A percentile compares a stretch with the other conserved stretches of the same genome.
phyloP scores from a whole-genome alignment of 2,888 invertebrate species.

The Pyralis farinalis region DNA sequence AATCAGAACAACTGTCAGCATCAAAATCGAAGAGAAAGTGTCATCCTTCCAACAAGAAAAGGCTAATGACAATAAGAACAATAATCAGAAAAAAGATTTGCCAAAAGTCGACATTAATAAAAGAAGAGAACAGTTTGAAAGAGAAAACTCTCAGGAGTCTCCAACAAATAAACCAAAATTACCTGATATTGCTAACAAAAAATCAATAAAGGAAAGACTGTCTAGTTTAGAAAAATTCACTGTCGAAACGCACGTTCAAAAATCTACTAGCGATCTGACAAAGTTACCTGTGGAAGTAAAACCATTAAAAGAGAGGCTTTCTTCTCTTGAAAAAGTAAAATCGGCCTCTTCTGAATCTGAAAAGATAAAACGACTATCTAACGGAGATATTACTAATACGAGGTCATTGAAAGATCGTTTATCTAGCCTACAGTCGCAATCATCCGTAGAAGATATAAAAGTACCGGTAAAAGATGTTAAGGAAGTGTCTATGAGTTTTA shows the following conservation, averaged over 20 bases:
- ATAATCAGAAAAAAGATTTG: slow-evolving; percentile 79
- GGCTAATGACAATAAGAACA: slow-evolving; percentile 63
- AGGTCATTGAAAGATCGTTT: slow-evolving; percentile 73
- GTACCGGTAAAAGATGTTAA: slow-evolving; percentile 61
- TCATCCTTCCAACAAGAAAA: slow-evolving; percentile 80
- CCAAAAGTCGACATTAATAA: slow-evolving; percentile 92
- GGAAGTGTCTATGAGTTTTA: slow-evolving; percentile 74
- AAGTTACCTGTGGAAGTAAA: slow-evolving; percentile 82
- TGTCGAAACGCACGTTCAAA: slow-evolving; percentile 73
- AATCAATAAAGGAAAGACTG: slow-evolving; percentile 87
- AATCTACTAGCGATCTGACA: slow-evolving; percentile 65
- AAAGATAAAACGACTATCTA: slow-evolving; percentile 66
- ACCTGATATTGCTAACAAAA: slow-evolving; percentile 84
- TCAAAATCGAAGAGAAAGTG: slow-evolving; percentile 83
- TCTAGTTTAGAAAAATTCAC: slow-evolving; percentile 85
- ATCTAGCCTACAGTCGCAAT: slow-evolving; percentile 68
- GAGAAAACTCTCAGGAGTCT: slow-evolving; percentile 80
- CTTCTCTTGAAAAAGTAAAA: slow-evolving; percentile 82
- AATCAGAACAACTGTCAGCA: slow-evolving; percentile 72
- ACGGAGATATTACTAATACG: slow-evolving; percentile 63
- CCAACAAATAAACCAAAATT: slow-evolving; percentile 74
- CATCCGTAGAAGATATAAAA: slow-evolving; percentile 64
- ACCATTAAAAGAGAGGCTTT: slow-evolving; percentile 83
- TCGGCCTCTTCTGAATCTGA: slow-evolving; percentile 61
- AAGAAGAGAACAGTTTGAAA: slow-evolving; percentile 91